A percentile compares a stretch with the other conserved stretches of the same genome.
phyloP scores from a whole-genome alignment of 2,888 invertebrate species.

The Euphydryas editha region DNA sequence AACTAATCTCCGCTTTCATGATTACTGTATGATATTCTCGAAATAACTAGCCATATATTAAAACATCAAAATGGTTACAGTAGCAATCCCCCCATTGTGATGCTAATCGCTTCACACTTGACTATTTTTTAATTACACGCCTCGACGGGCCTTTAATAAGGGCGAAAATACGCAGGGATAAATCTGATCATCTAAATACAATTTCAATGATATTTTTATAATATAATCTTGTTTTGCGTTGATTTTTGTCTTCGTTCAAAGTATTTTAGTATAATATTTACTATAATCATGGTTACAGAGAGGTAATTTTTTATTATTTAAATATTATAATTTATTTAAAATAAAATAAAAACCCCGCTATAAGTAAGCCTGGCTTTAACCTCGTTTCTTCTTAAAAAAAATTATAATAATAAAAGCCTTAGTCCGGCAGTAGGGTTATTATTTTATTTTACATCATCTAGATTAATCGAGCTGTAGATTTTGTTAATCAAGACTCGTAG shows the following conservation, averaged over 20 bases:
- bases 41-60: constrained; percentile 9
- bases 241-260: background rate
- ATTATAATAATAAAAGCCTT: too few relatives aligned
- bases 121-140: constrained; percentile 80
- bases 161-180: constrained; percentile 65
- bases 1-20: background rate
- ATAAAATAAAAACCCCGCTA: too few relatives aligned
- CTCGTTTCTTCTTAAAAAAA: too few relatives aligned
- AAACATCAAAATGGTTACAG: constrained; percentile 24
- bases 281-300: too few relatives aligned
- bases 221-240: background rate
- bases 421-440: too few relatives aligned
- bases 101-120: constrained; percentile 61
- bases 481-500: too few relatives aligned
- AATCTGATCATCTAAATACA: constrained; percentile 12
- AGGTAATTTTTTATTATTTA: too few relatives aligned
- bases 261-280: too few relatives aligned
- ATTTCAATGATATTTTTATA: constrained; percentile 4
- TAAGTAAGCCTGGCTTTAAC: too few relatives aligned
- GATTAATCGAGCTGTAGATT: too few relatives aligned
- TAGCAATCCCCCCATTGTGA: constrained; percentile 59
- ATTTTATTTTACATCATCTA: too few relatives aligned
- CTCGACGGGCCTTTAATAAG: constrained; percentile 67
- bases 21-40: background rate
- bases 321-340: too few relatives aligned